Conservation (phyloP, 2,888 invertebrate genomes). For the Agrenia bidenticulata region DNA sequence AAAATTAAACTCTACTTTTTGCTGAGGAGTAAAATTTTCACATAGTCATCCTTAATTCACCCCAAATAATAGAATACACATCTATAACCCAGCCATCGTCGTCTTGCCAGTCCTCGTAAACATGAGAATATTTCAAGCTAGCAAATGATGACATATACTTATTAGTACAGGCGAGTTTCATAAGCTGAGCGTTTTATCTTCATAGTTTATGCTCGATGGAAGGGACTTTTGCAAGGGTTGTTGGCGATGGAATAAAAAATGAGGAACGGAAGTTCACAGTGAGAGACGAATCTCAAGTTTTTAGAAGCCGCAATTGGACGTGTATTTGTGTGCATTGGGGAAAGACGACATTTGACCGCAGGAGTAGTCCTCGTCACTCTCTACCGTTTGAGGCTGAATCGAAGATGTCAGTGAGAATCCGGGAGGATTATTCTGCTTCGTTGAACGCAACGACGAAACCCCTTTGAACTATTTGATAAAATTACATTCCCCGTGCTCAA, state of each 20-base stretch:
- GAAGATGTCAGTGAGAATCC: slow-evolving; percentile 14
- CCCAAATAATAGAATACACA: not conserved
- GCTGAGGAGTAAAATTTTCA: not conserved
- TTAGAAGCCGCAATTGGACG: slow-evolving; percentile 40
- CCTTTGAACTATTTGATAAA: not conserved
- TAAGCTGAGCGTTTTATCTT: not conserved
- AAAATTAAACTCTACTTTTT: slow-evolving; percentile 6
- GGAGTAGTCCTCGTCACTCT: slow-evolving; percentile 4
- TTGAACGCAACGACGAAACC: slow-evolving; percentile 4
- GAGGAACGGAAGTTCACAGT: slow-evolving; percentile 19
- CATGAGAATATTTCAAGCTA: too few species aligned
- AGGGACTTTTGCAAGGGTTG: not conserved
- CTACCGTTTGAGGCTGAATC: not conserved
- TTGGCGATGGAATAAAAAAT: slow-evolving; percentile 6
- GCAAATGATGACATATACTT: too few species aligned
- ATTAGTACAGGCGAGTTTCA: too few species aligned
- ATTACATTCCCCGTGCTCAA: too few species aligned
- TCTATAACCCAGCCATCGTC: too few species aligned
- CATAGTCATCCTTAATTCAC: not conserved
- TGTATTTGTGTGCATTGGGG: slow-evolving; percentile 40
- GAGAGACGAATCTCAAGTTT: slow-evolving; percentile 18
- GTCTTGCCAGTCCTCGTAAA: too few species aligned
- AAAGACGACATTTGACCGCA: slow-evolving; percentile 48
- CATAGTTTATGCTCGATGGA: not conserved
- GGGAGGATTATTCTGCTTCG: slow-evolving; percentile 27